phyloP scores from a whole-genome alignment of 2,113 vertebrate species.

The Indicator maculatus region DNA sequence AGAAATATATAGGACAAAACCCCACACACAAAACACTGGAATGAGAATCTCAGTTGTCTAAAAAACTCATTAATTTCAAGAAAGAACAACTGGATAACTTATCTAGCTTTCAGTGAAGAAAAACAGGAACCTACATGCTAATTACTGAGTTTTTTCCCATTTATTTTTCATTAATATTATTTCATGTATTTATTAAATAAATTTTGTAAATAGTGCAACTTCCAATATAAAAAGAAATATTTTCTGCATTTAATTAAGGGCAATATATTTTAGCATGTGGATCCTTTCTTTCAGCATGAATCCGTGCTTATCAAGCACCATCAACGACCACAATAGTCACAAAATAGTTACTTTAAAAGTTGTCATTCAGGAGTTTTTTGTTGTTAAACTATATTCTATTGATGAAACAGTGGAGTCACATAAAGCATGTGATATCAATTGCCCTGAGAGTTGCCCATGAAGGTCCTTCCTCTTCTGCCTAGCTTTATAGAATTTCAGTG shows the following conservation, averaged over 20 bases:
- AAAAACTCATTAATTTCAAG: not conserved
- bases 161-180: not conserved
- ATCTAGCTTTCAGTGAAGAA: not conserved
- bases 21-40: rapidly evolving
- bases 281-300: not conserved
- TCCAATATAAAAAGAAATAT: not conserved
- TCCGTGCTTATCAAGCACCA: not conserved
- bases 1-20: not conserved
- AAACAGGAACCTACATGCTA: not conserved
- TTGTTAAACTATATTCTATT: not conserved
- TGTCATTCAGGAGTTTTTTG: not conserved
- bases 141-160: not conserved
- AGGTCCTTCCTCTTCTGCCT: not conserved
- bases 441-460: not conserved
- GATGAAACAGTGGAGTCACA: not conserved
- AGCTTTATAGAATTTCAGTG: not conserved
- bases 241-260: not conserved
- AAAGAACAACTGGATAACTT: not conserved
- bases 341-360: not conserved
- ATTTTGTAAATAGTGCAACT: not conserved
- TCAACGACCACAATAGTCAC: not conserved
- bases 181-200: not conserved
- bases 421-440: not conserved
- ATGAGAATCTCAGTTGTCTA: not conserved
- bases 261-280: not conserved